Evolutionary conservation across 2,888 invertebrate genomes (phyloP).

Genomic region (Phengaris alcon): DNA sequence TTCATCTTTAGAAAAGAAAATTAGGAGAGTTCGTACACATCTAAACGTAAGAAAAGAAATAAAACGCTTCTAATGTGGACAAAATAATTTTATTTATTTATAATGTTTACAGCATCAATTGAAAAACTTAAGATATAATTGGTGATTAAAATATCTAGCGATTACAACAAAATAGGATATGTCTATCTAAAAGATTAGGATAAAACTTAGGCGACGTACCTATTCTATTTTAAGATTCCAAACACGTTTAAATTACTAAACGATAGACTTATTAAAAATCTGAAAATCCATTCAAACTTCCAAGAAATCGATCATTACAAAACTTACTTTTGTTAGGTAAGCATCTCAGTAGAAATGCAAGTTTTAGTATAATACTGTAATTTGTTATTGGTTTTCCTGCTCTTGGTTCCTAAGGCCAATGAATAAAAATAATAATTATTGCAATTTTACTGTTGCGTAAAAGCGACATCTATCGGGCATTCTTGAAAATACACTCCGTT

Average conservation of each 20-base stretch:
- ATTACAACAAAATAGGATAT: conserved; percentile 29
- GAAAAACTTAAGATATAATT: conserved; percentile 56
- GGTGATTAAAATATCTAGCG: conserved; percentile 45
- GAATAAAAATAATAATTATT: too few species aligned
- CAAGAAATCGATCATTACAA: conserved; percentile 62
- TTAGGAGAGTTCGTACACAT: too few species aligned
- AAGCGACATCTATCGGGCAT: too few species aligned
- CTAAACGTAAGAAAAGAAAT: neutral
- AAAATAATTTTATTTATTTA: conserved; percentile 43
- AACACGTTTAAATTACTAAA: conserved; percentile 30
- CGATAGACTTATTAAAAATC: conserved; percentile 69
- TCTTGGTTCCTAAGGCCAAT: too few species aligned
- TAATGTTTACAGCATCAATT: conserved; percentile 45
- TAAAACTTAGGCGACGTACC: conserved; percentile 15
- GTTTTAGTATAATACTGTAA: neutral
- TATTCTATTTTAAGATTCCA: neutral
- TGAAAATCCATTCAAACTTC: conserved; percentile 59
- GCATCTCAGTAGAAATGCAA: neutral
- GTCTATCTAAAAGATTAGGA: conserved; percentile 28
- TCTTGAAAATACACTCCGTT: neutral
- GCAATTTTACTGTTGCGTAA: too few species aligned
- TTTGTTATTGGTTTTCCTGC: neutral
- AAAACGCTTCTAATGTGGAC: conserved; percentile 28
- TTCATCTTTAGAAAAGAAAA: too few species aligned
- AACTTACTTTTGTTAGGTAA: conserved; percentile 33